Percentiles rank a stretch among this genome's conserved stretches.
phyloP scores from a whole-genome alignment of 1,140 invertebrate species.

The Intoshia linei region DNA sequence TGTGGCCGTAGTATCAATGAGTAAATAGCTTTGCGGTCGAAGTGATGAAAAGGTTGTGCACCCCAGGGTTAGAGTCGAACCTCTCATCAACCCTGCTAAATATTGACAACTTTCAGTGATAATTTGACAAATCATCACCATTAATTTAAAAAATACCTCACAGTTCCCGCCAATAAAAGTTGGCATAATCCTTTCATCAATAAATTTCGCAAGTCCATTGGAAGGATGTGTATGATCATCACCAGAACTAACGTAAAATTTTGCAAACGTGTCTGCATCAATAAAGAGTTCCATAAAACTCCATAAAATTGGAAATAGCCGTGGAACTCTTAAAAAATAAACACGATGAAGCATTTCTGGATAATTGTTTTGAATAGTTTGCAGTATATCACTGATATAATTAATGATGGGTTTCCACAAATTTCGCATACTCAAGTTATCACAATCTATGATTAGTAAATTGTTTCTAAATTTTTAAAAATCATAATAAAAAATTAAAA shows the following conservation, averaged over 20 bases:
- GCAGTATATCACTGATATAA: constrained; percentile 57
- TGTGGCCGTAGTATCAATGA: too few species aligned
- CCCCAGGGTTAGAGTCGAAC: too few species aligned
- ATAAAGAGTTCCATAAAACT: constrained; percentile 80
- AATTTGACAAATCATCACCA: too few species aligned
- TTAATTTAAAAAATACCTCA: too few species aligned
- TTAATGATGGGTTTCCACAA: constrained; percentile 65
- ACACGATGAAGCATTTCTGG: constrained; percentile 64
- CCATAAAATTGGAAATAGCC: constrained; percentile 83
- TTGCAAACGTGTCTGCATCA: constrained; percentile 64
- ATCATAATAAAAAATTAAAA: not conserved
- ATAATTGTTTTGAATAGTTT: constrained; percentile 71
- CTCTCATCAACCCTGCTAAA: too few species aligned
- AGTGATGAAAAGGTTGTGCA: too few species aligned
- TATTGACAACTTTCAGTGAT: too few species aligned
- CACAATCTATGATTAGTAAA: constrained; percentile 42
- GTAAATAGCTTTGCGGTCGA: too few species aligned
- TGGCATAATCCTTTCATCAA: constrained; percentile 47
- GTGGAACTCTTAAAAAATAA: constrained; percentile 47
- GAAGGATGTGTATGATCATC: constrained; percentile 41
- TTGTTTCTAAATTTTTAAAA: not conserved
- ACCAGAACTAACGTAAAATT: constrained; percentile 64
- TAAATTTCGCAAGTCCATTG: constrained; percentile 49
- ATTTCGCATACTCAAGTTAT: constrained; percentile 71
- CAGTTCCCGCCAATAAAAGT: constrained; percentile 59